Evolutionary conservation across 2,888 invertebrate species (phyloP).

Genomic region (Scaptomyza polygonia): DNA sequence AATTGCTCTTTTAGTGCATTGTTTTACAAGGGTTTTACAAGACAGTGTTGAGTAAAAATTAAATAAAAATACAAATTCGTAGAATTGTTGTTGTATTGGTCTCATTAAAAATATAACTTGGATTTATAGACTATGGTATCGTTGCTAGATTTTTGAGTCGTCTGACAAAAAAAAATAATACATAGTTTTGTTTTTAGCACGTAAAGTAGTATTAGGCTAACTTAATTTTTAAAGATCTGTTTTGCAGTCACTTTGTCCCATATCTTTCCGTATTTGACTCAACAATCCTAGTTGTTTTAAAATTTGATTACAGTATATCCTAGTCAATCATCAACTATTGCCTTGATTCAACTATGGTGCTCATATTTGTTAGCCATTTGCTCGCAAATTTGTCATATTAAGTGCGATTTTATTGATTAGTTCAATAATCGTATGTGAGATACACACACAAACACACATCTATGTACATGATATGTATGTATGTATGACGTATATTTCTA

Average conservation of each 20-base stretch:
- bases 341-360: background rate
- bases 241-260: too few relatives aligned
- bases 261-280: too few relatives aligned
- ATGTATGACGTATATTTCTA: conserved; percentile 51
- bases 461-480: background rate
- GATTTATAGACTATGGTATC: too few relatives aligned
- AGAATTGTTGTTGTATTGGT: too few relatives aligned
- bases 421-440: conserved; percentile 46
- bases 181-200: too few relatives aligned
- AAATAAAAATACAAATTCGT: background rate
- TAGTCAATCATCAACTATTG: background rate
- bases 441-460: background rate
- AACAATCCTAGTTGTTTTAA: too few relatives aligned
- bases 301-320: background rate
- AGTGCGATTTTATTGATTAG: conserved; percentile 81
- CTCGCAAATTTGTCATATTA: conserved; percentile 63
- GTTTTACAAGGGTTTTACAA: background rate
- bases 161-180: too few relatives aligned
- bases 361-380: conserved; percentile 28
- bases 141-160: too few relatives aligned
- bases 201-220: too few relatives aligned
- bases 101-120: too few relatives aligned
- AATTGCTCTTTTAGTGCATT: conserved; percentile 45
- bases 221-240: too few relatives aligned
- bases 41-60: background rate